Conservation (phyloP, 2,113 vertebrate species). For the Sminthopsis crassicaudata region DNA sequence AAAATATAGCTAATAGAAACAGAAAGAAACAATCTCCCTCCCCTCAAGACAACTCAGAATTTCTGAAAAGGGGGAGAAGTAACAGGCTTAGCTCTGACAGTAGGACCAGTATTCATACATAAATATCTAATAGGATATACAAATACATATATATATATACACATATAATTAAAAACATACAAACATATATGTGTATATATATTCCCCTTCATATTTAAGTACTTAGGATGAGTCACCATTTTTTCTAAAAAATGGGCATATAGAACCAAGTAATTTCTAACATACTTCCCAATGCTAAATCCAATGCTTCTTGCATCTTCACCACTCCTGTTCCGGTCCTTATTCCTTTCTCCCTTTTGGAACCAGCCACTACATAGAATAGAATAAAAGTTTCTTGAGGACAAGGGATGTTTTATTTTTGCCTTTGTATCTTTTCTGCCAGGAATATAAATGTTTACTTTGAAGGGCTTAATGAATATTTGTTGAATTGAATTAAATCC, state of each 20-base stretch:
- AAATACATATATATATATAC: too few species aligned
- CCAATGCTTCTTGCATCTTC: not conserved
- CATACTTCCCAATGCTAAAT: not conserved
- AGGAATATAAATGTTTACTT: not conserved
- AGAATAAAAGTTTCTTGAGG: not conserved
- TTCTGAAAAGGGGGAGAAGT: not conserved
- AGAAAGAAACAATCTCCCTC: not conserved
- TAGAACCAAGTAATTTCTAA: not conserved
- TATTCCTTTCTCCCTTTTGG: not conserved
- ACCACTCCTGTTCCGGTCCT: not conserved
- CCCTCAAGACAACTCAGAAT: not conserved
- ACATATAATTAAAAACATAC: too few species aligned
- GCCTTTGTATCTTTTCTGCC: not conserved
- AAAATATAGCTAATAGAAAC: not conserved
- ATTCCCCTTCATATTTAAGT: conserved; percentile 6
- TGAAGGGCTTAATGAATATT: not conserved
- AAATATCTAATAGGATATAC: too few species aligned
- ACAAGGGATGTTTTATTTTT: not conserved
- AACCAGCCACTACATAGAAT: not conserved
- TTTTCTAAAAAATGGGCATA: not conserved
- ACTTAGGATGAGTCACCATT: conserved; percentile 8
- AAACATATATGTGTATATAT: too few species aligned
- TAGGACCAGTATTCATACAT: not conserved
- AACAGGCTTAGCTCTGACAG: not conserved
- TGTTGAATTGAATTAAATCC: not conserved